These are phyloP conservation scores for Dione juno DNA, from an alignment of 2,888 invertebrate genomes.

Conservation along the genomic window DNA sequence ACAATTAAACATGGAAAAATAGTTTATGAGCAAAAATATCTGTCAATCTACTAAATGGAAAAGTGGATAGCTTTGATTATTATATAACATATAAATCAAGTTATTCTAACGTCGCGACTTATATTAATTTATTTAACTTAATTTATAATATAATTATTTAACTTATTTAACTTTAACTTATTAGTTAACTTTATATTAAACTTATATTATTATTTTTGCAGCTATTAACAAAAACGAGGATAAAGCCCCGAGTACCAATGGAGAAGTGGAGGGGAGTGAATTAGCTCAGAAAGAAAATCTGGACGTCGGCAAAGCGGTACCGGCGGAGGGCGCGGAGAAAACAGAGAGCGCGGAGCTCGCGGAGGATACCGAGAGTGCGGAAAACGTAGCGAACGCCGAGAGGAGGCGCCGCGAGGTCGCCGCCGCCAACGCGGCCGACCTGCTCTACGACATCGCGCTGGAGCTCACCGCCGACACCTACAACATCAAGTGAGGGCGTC, in stretches of 20 bases:
- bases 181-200: too few relatives aligned
- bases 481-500: background rate
- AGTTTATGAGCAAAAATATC: too few relatives aligned
- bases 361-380: background rate
- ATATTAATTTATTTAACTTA: too few relatives aligned
- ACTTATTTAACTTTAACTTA: too few relatives aligned
- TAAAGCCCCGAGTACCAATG: background rate
- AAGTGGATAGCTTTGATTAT: too few relatives aligned
- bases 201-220: background rate
- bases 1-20: too few relatives aligned
- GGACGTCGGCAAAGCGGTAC: background rate
- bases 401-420: constrained; percentile 85
- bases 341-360: constrained; percentile 61
- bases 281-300: background rate
- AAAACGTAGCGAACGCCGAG: background rate
- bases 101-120: too few relatives aligned
- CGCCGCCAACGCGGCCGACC: constrained; percentile 93
- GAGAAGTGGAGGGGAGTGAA: background rate
- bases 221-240: constrained; percentile 16
- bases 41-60: too few relatives aligned
- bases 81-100: too few relatives aligned
- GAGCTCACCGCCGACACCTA: constrained; percentile 30
- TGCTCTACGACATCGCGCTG: constrained; percentile 93
- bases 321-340: constrained; percentile 9
- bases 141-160: too few relatives aligned